A percentile compares a stretch with the other conserved stretches of the same genome.
Conservation (phyloP, 2,113 vertebrate genomes). For the Candoia aspera region DNA sequence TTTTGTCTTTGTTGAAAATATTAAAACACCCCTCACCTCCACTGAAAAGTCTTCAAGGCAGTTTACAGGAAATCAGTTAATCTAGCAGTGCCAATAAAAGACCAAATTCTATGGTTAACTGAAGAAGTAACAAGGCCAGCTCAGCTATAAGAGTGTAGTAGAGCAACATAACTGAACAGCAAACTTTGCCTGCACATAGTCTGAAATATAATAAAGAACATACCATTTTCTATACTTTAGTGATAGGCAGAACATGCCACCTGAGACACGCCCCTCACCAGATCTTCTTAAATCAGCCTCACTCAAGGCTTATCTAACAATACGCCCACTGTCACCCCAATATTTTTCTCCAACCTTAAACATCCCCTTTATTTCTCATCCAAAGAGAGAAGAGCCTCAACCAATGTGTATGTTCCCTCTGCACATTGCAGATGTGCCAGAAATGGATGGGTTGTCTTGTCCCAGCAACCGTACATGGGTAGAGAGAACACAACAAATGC, state of each 20-base stretch:
- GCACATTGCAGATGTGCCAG: slow-evolving; percentile 56
- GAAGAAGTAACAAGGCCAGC: neutral
- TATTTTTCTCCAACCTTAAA: slow-evolving; percentile 18
- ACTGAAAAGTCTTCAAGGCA: neutral
- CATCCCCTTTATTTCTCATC: neutral
- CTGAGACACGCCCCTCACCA: neutral
- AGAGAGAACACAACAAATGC: slow-evolving; percentile 41
- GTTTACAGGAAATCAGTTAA: neutral
- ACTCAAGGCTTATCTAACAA: neutral
- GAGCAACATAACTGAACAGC: too few relatives aligned
- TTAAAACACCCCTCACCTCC: neutral
- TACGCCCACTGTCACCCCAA: neutral
- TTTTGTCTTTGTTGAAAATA: neutral
- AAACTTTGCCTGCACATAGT: neutral
- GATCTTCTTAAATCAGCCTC: neutral
- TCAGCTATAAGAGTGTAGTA: neutral
- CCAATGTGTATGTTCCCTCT: slow-evolving; percentile 25
- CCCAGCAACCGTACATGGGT: slow-evolving; percentile 63
- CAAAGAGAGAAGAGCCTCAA: slow-evolving; percentile 35
- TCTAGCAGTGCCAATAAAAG: neutral
- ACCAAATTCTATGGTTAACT: neutral
- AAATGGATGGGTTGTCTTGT: slow-evolving; percentile 63
- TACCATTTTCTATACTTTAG: neutral
- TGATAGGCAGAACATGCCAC: neutral
- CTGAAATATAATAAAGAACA: neutral